A percentile compares a stretch with the other conserved stretches of the same genome.
These are phyloP conservation scores for Flabesymbios commensalis DNA, from an alignment of 2,888 invertebrate species.

Conservation along the genomic window DNA sequence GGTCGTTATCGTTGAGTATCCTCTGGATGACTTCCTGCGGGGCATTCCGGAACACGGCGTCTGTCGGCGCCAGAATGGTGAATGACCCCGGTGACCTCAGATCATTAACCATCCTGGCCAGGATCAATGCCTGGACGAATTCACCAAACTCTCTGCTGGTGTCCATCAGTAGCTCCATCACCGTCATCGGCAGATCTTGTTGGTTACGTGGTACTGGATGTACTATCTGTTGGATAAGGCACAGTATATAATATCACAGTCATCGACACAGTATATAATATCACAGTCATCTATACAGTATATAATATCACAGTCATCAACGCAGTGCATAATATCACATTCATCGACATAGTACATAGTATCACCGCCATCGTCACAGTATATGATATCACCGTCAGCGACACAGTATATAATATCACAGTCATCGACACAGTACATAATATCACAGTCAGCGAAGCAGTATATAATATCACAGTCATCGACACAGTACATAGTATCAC, in stretches of 20 bases:
- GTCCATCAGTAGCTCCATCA: slow-evolving; percentile 52
- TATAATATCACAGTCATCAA: too few relatives aligned
- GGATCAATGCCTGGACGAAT: slow-evolving; percentile 62
- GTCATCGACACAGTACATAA: too few relatives aligned
- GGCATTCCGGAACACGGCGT: slow-evolving; percentile 70
- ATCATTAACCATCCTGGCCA: slow-evolving; percentile 14
- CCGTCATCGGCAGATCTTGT: slow-evolving; percentile 33
- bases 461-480: too few relatives aligned
- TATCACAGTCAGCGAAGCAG: too few relatives aligned
- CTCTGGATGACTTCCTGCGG: slow-evolving; percentile 62
- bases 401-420: too few relatives aligned
- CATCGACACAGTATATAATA: too few relatives aligned
- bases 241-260: background rate
- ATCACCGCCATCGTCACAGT: too few relatives aligned
- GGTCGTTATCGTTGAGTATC: slow-evolving; percentile 60
- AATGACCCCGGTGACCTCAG: slow-evolving; percentile 52
- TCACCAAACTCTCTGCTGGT: slow-evolving; percentile 63
- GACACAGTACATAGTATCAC: too few relatives aligned
- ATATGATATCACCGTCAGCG: too few relatives aligned
- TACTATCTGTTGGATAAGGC: background rate
- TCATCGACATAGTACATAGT: too few relatives aligned
- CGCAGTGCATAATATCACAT: too few relatives aligned
- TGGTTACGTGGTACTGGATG: background rate
- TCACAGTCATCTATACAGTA: too few relatives aligned
- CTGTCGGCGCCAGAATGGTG: slow-evolving; percentile 74